These are phyloP conservation scores for Digitonthophagus gazella DNA, from an alignment of 2,888 invertebrate species.

Conservation along the genomic window DNA sequence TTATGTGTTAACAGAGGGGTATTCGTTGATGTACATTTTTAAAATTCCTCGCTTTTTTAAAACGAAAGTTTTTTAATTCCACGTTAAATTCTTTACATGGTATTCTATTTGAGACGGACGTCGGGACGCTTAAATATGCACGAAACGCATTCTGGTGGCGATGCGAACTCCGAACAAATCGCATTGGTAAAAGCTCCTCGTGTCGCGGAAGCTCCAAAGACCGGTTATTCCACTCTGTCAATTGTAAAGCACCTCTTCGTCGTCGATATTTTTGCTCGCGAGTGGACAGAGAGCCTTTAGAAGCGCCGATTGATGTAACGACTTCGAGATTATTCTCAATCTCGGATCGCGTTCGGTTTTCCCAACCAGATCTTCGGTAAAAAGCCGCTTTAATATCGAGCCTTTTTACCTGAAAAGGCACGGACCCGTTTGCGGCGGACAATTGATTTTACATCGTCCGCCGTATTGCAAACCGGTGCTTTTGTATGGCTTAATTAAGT, in stretches of 20 bases:
- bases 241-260: background rate
- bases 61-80: background rate
- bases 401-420: background rate
- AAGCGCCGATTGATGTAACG: background rate
- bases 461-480: background rate
- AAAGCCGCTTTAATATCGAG: background rate
- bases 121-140: background rate
- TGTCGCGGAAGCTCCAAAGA: background rate
- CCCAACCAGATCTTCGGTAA: background rate
- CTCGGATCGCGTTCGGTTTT: background rate
- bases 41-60: background rate
- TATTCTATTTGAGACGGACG: background rate
- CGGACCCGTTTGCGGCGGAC: background rate
- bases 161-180: background rate
- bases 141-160: background rate
- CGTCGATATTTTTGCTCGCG: background rate
- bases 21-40: background rate
- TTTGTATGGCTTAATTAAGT: background rate
- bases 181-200: background rate
- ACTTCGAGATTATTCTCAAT: background rate
- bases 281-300: background rate
- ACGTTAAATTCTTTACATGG: background rate
- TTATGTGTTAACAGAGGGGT: no score
- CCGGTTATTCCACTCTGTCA: background rate
- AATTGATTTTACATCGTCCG: background rate